Conservation (phyloP, 2,888 invertebrate genomes). For the Agrochola lychnidis region DNA sequence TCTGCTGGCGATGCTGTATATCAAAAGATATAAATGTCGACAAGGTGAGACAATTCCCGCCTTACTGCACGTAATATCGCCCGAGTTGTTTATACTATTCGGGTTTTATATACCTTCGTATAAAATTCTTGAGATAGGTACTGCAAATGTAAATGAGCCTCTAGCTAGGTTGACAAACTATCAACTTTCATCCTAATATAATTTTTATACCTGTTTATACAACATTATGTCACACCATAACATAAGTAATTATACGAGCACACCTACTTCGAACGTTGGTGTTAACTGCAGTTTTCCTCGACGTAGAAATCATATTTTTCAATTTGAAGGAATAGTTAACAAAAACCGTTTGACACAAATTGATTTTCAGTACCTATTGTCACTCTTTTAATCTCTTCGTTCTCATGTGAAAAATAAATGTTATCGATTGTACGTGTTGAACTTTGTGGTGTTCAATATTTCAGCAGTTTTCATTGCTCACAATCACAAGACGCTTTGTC, state of each 20-base stretch:
- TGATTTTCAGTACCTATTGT: too few species aligned
- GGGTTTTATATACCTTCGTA: background rate
- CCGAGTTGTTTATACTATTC: background rate
- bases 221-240: background rate
- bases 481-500: background rate
- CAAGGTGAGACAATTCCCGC: conserved; percentile 24
- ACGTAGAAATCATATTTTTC: too few species aligned
- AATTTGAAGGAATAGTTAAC: background rate
- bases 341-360: background rate
- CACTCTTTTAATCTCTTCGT: too few species aligned
- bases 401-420: background rate
- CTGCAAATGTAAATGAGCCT: background rate
- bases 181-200: background rate
- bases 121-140: background rate
- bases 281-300: background rate
- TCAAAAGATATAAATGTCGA: conserved; percentile 18
- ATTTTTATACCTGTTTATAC: background rate
- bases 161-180: background rate
- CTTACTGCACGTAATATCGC: conserved; percentile 8
- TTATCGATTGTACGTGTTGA: background rate
- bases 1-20: background rate
- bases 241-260: background rate
- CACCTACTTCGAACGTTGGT: background rate
- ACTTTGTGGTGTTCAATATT: background rate
- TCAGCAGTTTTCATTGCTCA: conserved; percentile 3